These are phyloP conservation scores for Drosophila carrolli DNA, from an alignment of 1,140 invertebrate species.

Conservation along the genomic window DNA sequence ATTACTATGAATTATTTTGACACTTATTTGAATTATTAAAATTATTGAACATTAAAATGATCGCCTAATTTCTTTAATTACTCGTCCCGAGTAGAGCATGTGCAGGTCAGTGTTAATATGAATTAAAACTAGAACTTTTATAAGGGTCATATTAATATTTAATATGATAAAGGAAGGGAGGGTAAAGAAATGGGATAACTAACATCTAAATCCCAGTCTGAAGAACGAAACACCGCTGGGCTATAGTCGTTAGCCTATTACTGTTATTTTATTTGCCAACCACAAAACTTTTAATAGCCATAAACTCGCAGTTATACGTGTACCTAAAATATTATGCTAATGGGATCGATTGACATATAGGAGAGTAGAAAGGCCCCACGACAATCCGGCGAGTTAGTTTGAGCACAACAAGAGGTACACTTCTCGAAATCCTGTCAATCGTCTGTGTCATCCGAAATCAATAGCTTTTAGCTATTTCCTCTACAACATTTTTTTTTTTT, in stretches of 20 bases:
- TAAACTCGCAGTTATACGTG: background rate
- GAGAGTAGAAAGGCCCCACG: too few relatives aligned
- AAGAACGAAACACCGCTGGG: background rate
- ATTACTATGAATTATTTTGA: background rate
- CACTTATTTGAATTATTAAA: conserved; percentile 1
- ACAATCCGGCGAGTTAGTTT: too few relatives aligned
- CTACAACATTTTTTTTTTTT: too few relatives aligned
- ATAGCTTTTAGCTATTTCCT: too few relatives aligned
- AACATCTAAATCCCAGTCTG: background rate
- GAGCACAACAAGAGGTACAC: too few relatives aligned
- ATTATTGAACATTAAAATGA: background rate
- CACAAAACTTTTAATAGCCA: background rate
- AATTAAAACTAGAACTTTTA: background rate
- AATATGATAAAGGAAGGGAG: conserved; percentile 1
- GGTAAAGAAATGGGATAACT: background rate
- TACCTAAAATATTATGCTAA: conserved; percentile 1
- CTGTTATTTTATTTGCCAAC: background rate
- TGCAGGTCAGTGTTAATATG: background rate
- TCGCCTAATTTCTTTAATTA: background rate
- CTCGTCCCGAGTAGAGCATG: background rate
- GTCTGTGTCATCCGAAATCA: too few relatives aligned
- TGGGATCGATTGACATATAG: background rate
- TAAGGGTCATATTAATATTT: background rate
- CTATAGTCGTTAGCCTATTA: conserved; percentile 2
- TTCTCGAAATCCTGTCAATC: too few relatives aligned